Evolutionary conservation across 2,113 vertebrate species (phyloP).

Genomic region (Recurvirostra avosetta): DNA sequence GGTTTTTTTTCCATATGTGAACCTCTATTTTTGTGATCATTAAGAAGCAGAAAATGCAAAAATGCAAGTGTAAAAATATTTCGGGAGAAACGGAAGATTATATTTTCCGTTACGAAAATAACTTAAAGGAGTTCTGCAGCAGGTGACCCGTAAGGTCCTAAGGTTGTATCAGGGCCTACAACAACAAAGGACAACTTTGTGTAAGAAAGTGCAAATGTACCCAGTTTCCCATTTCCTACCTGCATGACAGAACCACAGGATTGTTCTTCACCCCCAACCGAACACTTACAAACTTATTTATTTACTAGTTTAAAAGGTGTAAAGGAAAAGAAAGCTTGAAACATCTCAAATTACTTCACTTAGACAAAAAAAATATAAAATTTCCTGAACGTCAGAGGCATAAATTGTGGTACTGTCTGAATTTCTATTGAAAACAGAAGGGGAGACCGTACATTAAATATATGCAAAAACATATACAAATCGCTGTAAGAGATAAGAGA

Average conservation of each 20-base stretch:
- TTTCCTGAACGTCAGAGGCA: not conserved
- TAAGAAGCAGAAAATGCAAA: not conserved
- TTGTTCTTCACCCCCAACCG: not conserved
- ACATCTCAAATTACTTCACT: not conserved
- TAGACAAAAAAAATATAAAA: not conserved
- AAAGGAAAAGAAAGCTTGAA: not conserved
- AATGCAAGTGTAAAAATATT: not conserved
- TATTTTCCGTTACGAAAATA: not conserved
- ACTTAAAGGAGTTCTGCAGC: not conserved
- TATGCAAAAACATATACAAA: not conserved
- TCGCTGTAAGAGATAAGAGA: accelerated
- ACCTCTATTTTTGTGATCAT: not conserved
- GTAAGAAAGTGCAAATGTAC: not conserved
- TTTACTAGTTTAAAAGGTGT: not conserved
- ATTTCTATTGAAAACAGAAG: not conserved
- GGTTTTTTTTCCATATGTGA: not conserved
- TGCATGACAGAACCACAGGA: not conserved
- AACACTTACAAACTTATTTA: not conserved
- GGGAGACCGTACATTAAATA: not conserved
- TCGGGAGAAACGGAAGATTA: not conserved
- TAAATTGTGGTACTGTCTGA: not conserved
- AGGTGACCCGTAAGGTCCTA: not conserved
- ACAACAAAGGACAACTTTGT: not conserved
- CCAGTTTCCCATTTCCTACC: not conserved
- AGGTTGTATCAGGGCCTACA: not conserved